A percentile compares a stretch with the other conserved stretches of the same genome.
phyloP scores from a whole-genome alignment of 2,113 vertebrate species.

The Semnornis frantzii region DNA sequence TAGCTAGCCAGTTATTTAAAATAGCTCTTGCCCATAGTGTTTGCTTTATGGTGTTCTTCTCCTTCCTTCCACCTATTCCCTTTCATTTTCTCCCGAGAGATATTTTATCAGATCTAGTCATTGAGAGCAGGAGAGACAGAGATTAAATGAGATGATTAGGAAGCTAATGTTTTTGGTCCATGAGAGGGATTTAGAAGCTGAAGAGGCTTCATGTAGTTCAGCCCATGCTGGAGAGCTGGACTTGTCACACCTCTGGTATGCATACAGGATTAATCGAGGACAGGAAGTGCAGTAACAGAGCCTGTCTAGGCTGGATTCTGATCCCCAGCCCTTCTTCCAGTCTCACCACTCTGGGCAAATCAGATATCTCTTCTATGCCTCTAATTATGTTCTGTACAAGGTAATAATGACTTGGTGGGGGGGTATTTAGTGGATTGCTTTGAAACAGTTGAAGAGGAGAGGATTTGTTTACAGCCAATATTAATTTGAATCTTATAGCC shows the following conservation, averaged over 20 bases:
- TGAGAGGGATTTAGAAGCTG: neutral
- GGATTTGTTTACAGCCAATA: neutral
- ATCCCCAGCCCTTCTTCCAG: neutral
- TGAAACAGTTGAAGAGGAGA: neutral
- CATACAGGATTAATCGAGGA: neutral
- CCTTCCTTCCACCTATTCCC: slow-evolving; percentile 46
- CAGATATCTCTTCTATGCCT: neutral
- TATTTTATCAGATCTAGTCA: slow-evolving; percentile 40
- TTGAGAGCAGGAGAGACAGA: slow-evolving; percentile 8
- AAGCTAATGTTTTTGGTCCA: neutral
- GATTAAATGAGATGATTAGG: slow-evolving; percentile 18
- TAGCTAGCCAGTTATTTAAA: slow-evolving; percentile 70
- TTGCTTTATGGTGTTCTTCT: slow-evolving; percentile 66
- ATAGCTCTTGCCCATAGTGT: slow-evolving; percentile 64
- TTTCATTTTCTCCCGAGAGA: slow-evolving; percentile 49
- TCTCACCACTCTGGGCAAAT: neutral
- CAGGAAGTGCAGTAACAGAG: neutral
- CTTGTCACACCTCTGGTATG: neutral
- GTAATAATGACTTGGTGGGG: neutral
- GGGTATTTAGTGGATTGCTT: neutral
- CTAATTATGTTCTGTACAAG: neutral
- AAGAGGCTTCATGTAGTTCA: neutral
- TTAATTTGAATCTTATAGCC: neutral
- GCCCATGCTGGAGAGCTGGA: neutral
- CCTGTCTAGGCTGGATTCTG: neutral